Base-by-base conservation (phyloP, 2,797 vertebrate species). In the Tragopan temminckii region DNA sequence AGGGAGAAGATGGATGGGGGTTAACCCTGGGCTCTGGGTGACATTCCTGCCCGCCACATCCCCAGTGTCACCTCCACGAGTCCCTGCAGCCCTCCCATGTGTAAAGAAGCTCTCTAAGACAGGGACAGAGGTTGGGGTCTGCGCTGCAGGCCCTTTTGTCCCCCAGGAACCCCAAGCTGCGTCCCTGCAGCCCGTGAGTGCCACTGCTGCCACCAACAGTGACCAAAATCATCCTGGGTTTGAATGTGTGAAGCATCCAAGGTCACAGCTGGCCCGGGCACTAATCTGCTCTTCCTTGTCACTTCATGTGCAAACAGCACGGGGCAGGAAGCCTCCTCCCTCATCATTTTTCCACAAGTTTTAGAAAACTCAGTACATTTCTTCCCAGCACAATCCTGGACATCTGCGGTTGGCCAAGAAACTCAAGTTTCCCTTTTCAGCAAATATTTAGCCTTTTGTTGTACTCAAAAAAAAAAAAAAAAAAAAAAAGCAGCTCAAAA, bases 391-490 rank as follows among this genome's bases (percentile, higher is more conserved):
- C 77, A 95, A 67, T 31, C 83, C 83, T 42, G 48, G 57, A 63
- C 61, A 69, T 80, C 58, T 50, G 40, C 5, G 55, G 70, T 57
- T 45, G 25, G 61, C 61, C 80, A 72, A 95, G 82, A 94, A 76
- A 78, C 74, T 81, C 43, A 3, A 3, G 0, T 68, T 77, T 75
- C 70, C 57, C 48, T 88, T 84, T 12, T 75, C 68, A 84, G 71
- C 88, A 94, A 94, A 90, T 27, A 84, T 91, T 94, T 89, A 82
- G 88, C 45, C 93, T 95, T 94, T 93, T 91, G 48, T 95, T 88
- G 71, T 21, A 78, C 7, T 4, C 18, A 40, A 53, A 55, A 40
- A 38, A 57, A 55, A 53, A 58, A 64, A 83, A 50, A 55, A 36
- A 58, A 33, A 58, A 71, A 83, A 52, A 50, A 43, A 63, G 40